Conservation (phyloP, 1,140 invertebrate genomes). For the Drosophila kepulauana region DNA sequence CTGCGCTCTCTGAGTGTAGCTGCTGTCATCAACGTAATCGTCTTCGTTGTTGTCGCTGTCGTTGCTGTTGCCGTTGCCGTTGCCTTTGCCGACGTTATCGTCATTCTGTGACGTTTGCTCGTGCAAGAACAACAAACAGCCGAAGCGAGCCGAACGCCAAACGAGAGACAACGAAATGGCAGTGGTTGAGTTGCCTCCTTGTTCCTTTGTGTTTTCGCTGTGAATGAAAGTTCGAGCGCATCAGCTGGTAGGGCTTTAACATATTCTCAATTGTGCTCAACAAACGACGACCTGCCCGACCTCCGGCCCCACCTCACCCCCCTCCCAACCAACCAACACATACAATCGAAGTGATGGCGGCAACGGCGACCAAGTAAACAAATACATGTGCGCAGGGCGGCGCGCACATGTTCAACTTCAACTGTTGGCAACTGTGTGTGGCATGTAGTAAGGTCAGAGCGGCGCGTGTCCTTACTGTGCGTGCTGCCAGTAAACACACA, state of each 20-base stretch:
- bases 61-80: conserved; percentile 5
- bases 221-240: conserved; percentile 78
- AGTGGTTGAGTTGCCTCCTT: conserved; percentile 38
- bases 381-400: conserved; percentile 75
- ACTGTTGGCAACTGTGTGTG: no score
- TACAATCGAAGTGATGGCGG: conserved; percentile 39
- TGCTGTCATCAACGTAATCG: conserved; percentile 44
- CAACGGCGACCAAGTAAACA: conserved; percentile 73
- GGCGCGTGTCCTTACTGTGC: conserved; percentile 66
- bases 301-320: neutral
- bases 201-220: conserved; percentile 64
- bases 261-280: conserved; percentile 74
- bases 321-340: neutral
- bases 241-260: conserved; percentile 72
- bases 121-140: conserved; percentile 42
- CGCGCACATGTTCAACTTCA: conserved; percentile 71
- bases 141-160: conserved; percentile 41
- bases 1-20: conserved; percentile 40
- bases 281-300: neutral
- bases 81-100: conserved; percentile 22
- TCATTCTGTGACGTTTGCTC: conserved; percentile 49
- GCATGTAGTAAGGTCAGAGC: conserved; percentile 66
- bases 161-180: conserved; percentile 40
- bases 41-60: neutral
- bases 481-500: conserved; percentile 25